Evolutionary conservation across 2,113 vertebrate genomes (phyloP).

Genomic region (Heloderma charlesbogerti): DNA sequence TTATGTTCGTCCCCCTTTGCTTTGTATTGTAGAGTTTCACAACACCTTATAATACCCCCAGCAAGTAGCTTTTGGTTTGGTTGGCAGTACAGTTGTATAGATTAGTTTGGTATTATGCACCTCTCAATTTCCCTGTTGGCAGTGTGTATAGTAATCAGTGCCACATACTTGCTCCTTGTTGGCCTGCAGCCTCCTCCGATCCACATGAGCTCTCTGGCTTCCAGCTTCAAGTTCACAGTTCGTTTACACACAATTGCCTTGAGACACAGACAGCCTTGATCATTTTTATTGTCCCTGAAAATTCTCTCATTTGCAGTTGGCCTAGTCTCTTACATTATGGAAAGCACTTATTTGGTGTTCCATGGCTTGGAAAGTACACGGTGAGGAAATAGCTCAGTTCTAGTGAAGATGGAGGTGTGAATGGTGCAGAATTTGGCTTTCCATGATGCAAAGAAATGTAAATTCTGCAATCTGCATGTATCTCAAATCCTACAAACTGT

Average conservation of each 20-base stretch:
- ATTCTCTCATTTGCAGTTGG: background rate
- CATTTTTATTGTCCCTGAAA: background rate
- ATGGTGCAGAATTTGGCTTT: background rate
- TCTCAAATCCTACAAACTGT: no score
- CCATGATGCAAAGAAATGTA: background rate
- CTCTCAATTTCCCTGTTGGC: background rate
- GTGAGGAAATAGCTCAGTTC: background rate
- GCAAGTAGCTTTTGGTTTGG: background rate
- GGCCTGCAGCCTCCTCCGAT: background rate
- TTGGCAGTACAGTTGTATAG: background rate
- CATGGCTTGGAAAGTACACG: background rate
- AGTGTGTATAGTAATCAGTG: background rate
- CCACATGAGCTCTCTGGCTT: background rate
- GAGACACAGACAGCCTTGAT: background rate
- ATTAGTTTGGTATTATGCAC: constrained; percentile 4
- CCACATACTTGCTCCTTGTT: background rate
- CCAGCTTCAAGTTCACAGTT: background rate
- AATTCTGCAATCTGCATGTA: background rate
- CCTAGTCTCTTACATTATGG: background rate
- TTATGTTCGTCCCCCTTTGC: background rate
- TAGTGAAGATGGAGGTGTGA: background rate
- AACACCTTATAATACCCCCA: background rate
- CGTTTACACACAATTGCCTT: accelerated
- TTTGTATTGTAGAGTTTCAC: background rate
- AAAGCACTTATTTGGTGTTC: constrained; percentile 11